Evolutionary conservation across 2,888 invertebrate genomes (phyloP), one percentile per base, ranked within the genome.

Genomic region (Lepidochrysops patricia): DNA sequence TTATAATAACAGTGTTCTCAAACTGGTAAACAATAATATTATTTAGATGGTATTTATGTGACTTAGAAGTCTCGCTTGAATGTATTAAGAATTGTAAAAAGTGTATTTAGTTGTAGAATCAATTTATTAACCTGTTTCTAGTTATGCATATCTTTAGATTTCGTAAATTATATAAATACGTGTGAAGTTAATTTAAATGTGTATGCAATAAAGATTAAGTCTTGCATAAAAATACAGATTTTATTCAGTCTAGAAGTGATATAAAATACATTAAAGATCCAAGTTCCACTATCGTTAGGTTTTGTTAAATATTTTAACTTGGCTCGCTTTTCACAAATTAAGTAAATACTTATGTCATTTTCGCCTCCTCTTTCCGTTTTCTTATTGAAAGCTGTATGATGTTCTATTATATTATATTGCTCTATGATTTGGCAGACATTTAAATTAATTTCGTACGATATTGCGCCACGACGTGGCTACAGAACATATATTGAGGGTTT

Each of bases 141-240:
- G 83, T 76, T 84, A 85, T 82, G 86, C 87, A 87, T 88, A 89
- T 88, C 87, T 81, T 73, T 87, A 87, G 84, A 84, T 80, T 85
- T 82, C 79, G 73, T 82, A 80, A 81, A 76, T 74, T 73, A 71
- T 67, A 60, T 60, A 61, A 54, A 35, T 50, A 27, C 25, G 23
- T 25, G 48, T 5, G 15, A 4, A 15, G 26, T 52, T 50, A 23
- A 35, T 27, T 54, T 52, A 7, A 54, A 54, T 54, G 54, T 54
- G 27, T 54, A 19, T n/a, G 3, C 9, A 52, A 32, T 13, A 50
- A 1, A 50, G 25, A 13, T 50, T 26, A 13, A 50, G 1, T 6
- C 4, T 4, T n/a, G 1, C 12, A 9, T 9, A 27, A 49, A n/a
- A 50, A 50, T 50, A 26, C 50, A 4, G 13, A 37, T 37, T 2